Base-by-base conservation (phyloP, 2,888 invertebrate genomes). In the Dicyrtomina minuta region DNA sequence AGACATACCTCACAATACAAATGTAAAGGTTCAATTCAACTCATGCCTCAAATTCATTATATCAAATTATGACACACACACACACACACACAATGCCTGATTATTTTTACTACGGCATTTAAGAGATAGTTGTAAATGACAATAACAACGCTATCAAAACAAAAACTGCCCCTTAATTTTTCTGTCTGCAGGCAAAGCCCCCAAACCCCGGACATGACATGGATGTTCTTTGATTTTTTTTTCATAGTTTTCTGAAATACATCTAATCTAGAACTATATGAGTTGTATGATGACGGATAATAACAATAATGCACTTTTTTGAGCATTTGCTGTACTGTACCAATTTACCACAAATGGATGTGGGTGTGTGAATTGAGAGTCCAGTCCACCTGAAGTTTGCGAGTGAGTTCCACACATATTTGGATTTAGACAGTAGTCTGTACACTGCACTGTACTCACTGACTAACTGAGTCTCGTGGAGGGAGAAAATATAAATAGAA, bases 201-300 rank as follows among this genome's bases (percentile, higher is more conserved):
- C 17, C 46, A 46, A 4, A 12, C 15, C 3, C 60, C 44, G 44
- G 43, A 60, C 44, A 60, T 58, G 58, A 58, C 43, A 44, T 24
- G 26, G 43, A 60, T 22, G 58, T 44, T 60, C 60, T 60, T 44
- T 44, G 43, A 60, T 60, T 43, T 44, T 60, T 56, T 27, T 56
- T 15, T 56, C 15, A 12, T 33, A 6, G n/a, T 27, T 56, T 5
- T 27, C n/a, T 5, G 33, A 56, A 13, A 24, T 53, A 13, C 17
- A 53, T 15, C 3, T 51, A 12, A 49, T 49, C 49, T 5, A 49
- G n/a, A 49, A 12, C 6, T 49, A 8, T 49, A 49, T 49, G 49
- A n/a, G n/a, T n/a, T n/a, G n/a, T n/a, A 46, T 15, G 13, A 43
- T 43, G 15, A 20, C 17, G 17, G 22, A 12, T 53, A 17, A 41